Evolutionary conservation across 2,888 invertebrate genomes (phyloP).

Genomic region (Lycaena phlaeas): DNA sequence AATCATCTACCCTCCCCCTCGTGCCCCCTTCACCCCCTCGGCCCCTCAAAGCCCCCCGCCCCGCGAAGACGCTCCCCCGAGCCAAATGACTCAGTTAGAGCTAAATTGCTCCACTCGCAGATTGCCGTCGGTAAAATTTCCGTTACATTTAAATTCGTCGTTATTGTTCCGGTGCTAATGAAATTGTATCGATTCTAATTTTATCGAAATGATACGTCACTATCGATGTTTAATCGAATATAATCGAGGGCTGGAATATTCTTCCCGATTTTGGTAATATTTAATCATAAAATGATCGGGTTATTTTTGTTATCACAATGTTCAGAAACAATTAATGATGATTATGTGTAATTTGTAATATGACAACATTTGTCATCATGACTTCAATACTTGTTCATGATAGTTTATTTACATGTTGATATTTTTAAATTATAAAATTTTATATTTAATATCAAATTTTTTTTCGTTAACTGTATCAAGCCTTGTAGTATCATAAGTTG

Average conservation of each 20-base stretch:
- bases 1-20: conserved; percentile 57
- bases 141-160: conserved; percentile 54
- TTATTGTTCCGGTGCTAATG: conserved; percentile 42
- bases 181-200: conserved; percentile 52
- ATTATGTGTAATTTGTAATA: no score
- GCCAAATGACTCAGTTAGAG: conserved; percentile 68
- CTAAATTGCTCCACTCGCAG: conserved; percentile 57
- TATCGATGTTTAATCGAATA: conserved; percentile 26
- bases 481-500: no score
- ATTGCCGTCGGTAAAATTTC: conserved; percentile 62
- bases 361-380: no score
- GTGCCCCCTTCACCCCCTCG: conserved; percentile 36
- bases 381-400: no score
- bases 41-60: conserved; percentile 32
- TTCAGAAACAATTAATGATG: no score
- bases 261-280: neutral
- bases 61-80: conserved; percentile 41
- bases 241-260: conserved; percentile 2
- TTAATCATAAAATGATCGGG: no score
- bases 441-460: no score
- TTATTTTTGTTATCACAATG: no score
- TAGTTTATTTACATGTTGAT: no score
- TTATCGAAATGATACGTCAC: no score
- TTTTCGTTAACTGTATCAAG: no score
- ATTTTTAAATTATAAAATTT: no score